Evolutionary conservation across 2,797 vertebrate species (phyloP).

Genomic region (Rallus crepitans): DNA sequence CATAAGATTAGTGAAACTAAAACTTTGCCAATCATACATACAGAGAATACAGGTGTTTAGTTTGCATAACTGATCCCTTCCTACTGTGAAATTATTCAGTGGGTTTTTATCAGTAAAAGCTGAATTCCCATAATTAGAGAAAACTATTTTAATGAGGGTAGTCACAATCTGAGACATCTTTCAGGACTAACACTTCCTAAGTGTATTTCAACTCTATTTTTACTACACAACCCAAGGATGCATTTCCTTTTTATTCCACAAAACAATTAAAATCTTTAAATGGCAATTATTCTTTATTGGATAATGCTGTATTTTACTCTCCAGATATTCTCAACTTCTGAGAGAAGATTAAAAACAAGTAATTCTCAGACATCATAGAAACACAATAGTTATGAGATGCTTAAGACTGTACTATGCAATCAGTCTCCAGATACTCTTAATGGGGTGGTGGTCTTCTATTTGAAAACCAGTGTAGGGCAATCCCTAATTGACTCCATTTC

Average conservation of each 20-base stretch:
- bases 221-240: background rate
- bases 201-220: background rate
- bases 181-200: background rate
- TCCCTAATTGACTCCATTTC: background rate
- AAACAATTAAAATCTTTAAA: background rate
- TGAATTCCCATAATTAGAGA: background rate
- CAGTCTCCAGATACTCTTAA: background rate
- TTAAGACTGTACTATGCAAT: no score
- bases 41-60: background rate
- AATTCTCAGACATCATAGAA: background rate
- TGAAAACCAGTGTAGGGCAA: background rate
- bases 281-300: background rate
- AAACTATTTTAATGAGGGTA: background rate
- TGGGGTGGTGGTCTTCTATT: background rate
- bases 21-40: background rate
- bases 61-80: background rate
- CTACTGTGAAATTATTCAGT: background rate
- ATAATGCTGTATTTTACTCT: background rate
- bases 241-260: background rate
- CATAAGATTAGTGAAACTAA: rapidly evolving
- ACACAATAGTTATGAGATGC: background rate
- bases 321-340: background rate
- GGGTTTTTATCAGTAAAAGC: background rate
- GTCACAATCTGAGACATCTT: background rate
- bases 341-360: background rate